These are phyloP conservation scores for Hymenochirus boettgeri DNA, from an alignment of 2,113 vertebrate genomes.

Conservation along the genomic window DNA sequence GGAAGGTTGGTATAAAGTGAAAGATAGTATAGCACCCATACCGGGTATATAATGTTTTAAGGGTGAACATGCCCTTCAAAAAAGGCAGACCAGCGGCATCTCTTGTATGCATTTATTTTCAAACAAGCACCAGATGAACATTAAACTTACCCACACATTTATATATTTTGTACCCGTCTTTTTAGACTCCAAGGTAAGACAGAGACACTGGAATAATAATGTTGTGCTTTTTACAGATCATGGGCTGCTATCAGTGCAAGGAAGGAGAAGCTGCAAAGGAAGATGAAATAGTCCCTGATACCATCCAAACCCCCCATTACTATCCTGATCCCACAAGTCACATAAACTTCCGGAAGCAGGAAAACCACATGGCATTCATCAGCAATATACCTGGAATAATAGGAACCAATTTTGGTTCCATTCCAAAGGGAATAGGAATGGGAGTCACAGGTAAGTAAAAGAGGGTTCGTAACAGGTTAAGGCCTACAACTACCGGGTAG, in stretches of 20 bases:
- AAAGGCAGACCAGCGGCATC: no score
- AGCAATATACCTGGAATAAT: slow-evolving; percentile 51
- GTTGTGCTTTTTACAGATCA: slow-evolving; percentile 50
- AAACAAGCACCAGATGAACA: no score
- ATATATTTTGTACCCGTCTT: no score
- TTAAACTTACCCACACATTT: no score
- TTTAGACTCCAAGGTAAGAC: no score
- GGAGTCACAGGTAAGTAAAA: slow-evolving; percentile 50
- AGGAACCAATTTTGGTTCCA: slow-evolving; percentile 46
- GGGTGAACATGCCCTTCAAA: no score
- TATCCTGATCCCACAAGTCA: slow-evolving; percentile 71
- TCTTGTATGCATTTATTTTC: no score
- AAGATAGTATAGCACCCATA: no score
- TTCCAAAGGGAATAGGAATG: slow-evolving; percentile 51
- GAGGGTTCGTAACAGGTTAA: not conserved
- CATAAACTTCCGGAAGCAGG: slow-evolving; percentile 57
- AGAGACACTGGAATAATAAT: no score
- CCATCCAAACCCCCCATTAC: slow-evolving; percentile 56
- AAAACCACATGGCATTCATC: slow-evolving; percentile 49
- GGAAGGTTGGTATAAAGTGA: no score
- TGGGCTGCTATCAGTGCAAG: slow-evolving; percentile 89
- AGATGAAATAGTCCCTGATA: slow-evolving; percentile 40
- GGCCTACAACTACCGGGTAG: no score
- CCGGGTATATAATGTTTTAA: no score
- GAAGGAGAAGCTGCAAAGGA: slow-evolving; percentile 59